These are phyloP conservation scores for Galeopterus variegatus DNA, from an alignment of 2,113 vertebrate genomes.

Conservation along the genomic window DNA sequence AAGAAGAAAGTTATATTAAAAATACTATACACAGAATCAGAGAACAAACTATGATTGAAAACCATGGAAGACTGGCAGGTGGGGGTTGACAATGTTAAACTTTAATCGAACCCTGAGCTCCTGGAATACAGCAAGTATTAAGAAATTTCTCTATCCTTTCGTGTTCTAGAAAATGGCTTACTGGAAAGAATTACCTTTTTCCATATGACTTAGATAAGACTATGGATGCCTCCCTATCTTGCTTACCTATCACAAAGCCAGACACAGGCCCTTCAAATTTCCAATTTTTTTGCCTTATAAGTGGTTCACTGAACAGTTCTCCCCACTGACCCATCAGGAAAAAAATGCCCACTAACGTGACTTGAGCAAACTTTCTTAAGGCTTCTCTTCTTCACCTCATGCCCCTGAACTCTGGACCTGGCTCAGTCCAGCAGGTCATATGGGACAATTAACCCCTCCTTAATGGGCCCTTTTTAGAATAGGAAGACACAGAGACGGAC, in stretches of 20 bases:
- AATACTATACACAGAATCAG: not conserved
- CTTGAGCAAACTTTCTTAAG: not conserved
- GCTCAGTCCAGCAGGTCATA: not conserved
- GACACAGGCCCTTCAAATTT: not conserved
- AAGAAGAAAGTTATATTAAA: not conserved
- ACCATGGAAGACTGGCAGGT: not conserved
- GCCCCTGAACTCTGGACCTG: not conserved
- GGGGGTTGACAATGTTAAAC: not conserved
- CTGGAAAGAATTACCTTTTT: not conserved
- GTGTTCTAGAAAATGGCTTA: not conserved
- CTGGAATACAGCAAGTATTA: not conserved
- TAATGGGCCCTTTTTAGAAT: not conserved
- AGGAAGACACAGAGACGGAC: not conserved
- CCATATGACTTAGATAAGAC: not conserved
- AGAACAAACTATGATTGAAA: not conserved
- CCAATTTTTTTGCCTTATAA: not conserved
- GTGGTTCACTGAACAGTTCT: not conserved
- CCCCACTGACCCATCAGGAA: not conserved
- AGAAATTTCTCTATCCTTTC: not conserved
- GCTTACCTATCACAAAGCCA: too few relatives aligned
- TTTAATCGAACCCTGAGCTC: not conserved
- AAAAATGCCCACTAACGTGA: not conserved
- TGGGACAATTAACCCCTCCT: not conserved
- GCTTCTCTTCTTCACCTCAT: not conserved
- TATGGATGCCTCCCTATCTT: not conserved